Evolutionary conservation across 2,888 invertebrate species (phyloP).

Genomic region (Brachyptera risi): DNA sequence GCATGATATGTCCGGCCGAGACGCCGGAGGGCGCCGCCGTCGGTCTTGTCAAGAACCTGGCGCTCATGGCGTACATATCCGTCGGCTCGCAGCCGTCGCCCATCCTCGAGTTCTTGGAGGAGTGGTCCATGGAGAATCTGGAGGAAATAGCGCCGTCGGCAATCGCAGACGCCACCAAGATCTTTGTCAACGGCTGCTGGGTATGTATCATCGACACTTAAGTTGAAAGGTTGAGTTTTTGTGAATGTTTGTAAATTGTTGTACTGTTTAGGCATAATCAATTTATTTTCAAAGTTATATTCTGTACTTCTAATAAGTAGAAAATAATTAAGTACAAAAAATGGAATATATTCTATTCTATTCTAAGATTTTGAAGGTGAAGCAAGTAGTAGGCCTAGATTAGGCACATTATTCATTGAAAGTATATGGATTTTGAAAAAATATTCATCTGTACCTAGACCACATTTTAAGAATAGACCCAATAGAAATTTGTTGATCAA

Average conservation of each 20-base stretch:
- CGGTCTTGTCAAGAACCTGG: conserved; percentile 94
- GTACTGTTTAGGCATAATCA: no score
- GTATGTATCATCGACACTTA: conserved; percentile 43
- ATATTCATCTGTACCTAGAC: no score
- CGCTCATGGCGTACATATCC: conserved; percentile 99
- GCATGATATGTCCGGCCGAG: conserved; percentile 94
- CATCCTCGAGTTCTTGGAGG: conserved; percentile 99
- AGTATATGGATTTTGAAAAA: no score
- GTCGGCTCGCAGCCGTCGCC: conserved; percentile 99
- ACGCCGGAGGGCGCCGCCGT: conserved; percentile 98
- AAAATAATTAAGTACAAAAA: no score
- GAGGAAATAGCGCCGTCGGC: conserved; percentile 99
- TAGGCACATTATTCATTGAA: no score
- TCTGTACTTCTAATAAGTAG: no score
- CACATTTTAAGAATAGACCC: no score
- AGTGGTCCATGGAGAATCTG: conserved; percentile 99
- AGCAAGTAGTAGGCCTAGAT: no score
- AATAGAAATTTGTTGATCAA: no score
- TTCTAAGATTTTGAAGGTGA: no score
- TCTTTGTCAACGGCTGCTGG: conserved; percentile 99
- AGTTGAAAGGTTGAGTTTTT: neutral
- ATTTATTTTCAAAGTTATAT: no score
- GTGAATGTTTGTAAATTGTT: neutral
- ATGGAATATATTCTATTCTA: no score
- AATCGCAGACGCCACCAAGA: conserved; percentile 98